Evolutionary conservation across 2,797 vertebrate genomes (phyloP), one percentile per base, ranked within the genome.

Genomic region (Rousettus madagascariensis): DNA sequence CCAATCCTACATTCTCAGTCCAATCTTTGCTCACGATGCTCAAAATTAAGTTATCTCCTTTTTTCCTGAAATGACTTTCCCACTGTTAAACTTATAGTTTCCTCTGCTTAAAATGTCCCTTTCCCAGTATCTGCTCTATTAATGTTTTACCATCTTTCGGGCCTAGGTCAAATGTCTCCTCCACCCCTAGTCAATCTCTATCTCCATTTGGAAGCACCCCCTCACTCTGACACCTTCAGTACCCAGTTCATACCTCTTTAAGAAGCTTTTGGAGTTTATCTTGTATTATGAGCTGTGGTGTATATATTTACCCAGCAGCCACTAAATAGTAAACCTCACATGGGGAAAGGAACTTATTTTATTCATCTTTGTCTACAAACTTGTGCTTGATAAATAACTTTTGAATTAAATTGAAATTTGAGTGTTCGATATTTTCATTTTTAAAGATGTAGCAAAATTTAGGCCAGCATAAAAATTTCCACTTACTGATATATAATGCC

Each of bases 371-470:
- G 17, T 71, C 19, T 41, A 65, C 7, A 77, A 86, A 87, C 41
- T 79, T 75, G 17, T 72, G 30, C 38, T 92, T 53, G 85, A 87
- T 85, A 94, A 85, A 92, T 69, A 71, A 75, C 69, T 69, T 46
- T 68, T 78, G 53, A 84, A 75, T 94, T 82, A 85, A 59, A 75
- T 61, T 93, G 13, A 90, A 94, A 94, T 92, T 63, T 94, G 20
- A 86, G 26, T 53, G 46, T 69, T 79, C 49, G 38, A 94, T 36
- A 77, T 3, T n/a, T 80, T 86, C 51, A 38, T 80, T 95, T 94
- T 92, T 69, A 93, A 85, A 94, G 72, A 95, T 90, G 80, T 94
- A 95, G 72, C 46, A 95, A 94, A 95, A 90, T 30, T 61, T 72
- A 96, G 92, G 82, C 66, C 82, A 95, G n/a, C 72, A 69, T 84